phyloP scores from a whole-genome alignment of 2,797 vertebrate genomes.

The Alosa sapidissima region DNA sequence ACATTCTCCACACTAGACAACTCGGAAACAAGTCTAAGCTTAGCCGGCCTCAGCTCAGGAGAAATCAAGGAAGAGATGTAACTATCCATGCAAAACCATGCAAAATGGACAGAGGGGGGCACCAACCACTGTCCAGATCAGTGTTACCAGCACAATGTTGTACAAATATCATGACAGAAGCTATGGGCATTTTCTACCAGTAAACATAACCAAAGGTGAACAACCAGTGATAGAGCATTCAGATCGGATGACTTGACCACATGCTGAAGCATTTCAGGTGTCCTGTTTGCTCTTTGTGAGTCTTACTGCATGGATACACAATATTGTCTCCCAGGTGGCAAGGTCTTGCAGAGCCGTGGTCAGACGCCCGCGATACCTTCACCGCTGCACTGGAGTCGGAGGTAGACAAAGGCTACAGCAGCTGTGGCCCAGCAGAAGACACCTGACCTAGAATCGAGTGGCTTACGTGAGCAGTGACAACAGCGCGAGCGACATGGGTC shows the following conservation, averaged over 20 bases:
- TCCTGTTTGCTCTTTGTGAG: background rate
- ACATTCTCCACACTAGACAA: background rate
- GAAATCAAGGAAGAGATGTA: background rate
- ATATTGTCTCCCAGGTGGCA: background rate
- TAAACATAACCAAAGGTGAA: conserved; percentile 29
- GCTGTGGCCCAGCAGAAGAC: conserved; percentile 74
- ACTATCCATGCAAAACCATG: background rate
- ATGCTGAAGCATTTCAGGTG: conserved; percentile 17
- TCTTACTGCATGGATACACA: conserved; percentile 24
- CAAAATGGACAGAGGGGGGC: background rate
- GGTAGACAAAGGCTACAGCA: conserved; percentile 56
- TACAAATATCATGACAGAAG: background rate
- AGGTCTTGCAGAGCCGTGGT: conserved; percentile 41
- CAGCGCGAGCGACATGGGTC: conserved; percentile 66
- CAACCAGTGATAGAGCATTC: conserved; percentile 17
- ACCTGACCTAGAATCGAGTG: conserved; percentile 73
- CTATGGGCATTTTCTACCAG: conserved; percentile 11
- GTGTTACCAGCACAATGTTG: background rate
- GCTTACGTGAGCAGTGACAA: conserved; percentile 68
- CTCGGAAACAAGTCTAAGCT: background rate
- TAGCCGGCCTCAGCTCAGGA: background rate
- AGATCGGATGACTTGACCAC: conserved; percentile 15
- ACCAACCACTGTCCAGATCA: background rate
- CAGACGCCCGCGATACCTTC: background rate
- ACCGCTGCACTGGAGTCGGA: background rate